phyloP scores from a whole-genome alignment of 2,113 vertebrate species.

The Shinisaurus crocodilurus region DNA sequence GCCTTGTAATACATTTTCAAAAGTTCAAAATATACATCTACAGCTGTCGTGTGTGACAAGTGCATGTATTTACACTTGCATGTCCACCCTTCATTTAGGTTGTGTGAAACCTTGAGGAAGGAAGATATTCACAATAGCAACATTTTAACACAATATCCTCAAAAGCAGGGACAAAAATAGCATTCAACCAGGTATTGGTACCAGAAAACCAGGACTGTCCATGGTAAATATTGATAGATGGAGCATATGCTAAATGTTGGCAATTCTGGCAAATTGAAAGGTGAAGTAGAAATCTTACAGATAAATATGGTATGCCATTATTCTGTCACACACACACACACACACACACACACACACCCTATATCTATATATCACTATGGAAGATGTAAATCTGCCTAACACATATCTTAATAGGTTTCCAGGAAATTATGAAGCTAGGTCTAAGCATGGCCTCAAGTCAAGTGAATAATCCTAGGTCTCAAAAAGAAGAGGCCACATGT shows the following conservation, averaged over 20 bases:
- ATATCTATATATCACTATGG: too few relatives aligned
- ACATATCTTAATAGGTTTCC: too few relatives aligned
- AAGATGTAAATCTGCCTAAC: too few relatives aligned
- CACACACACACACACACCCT: background rate
- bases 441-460: too few relatives aligned
- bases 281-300: background rate
- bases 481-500: too few relatives aligned
- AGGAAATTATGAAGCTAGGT: too few relatives aligned
- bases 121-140: background rate
- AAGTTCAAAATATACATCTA: background rate
- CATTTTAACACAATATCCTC: background rate
- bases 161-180: background rate
- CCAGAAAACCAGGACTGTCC: background rate
- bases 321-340: background rate
- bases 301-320: background rate
- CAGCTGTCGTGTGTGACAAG: background rate
- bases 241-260: background rate
- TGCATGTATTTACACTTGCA: background rate
- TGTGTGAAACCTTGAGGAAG: background rate
- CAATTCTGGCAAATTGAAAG: background rate
- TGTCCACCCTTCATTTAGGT: background rate
- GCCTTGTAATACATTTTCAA: background rate
- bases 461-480: too few relatives aligned
- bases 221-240: background rate
- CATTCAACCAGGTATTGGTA: background rate